These are phyloP conservation scores for Bellardia bayeri DNA, from an alignment of 2,888 invertebrate species.

Conservation along the genomic window DNA sequence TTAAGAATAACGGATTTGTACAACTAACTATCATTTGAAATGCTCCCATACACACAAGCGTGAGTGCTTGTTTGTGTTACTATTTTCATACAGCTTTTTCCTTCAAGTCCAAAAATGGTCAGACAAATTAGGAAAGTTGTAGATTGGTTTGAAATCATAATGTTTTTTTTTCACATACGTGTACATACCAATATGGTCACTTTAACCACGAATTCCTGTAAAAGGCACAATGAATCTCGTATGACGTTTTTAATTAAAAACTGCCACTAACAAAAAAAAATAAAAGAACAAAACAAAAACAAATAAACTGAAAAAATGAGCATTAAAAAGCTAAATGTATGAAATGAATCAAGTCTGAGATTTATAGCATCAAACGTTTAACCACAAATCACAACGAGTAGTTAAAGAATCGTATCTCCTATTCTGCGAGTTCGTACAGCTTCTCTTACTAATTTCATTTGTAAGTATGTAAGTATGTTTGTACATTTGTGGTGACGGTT, in stretches of 20 bases:
- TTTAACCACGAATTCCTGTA: slow-evolving; percentile 48
- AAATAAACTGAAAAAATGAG: slow-evolving; percentile 27
- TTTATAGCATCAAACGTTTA: slow-evolving; percentile 55
- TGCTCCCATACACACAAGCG: neutral
- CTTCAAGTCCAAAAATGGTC: slow-evolving; percentile 47
- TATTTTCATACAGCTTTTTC: slow-evolving; percentile 34
- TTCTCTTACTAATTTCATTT: slow-evolving; percentile 20
- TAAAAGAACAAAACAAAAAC: slow-evolving; percentile 14
- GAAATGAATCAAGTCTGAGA: slow-evolving; percentile 56
- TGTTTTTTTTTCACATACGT: slow-evolving; percentile 2
- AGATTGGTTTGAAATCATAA: slow-evolving; percentile 41
- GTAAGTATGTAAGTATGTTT: slow-evolving; percentile 2
- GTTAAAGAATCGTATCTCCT: slow-evolving; percentile 10
- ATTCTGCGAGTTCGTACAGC: slow-evolving; percentile 39
- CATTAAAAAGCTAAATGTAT: slow-evolving; percentile 23
- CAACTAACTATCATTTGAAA: slow-evolving; percentile 53
- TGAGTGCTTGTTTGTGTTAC: neutral
- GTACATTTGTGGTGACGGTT: slow-evolving; percentile 21
- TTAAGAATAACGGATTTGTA: slow-evolving; percentile 63
- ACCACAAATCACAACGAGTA: slow-evolving; percentile 63
- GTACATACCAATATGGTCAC: slow-evolving; percentile 60
- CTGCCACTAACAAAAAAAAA: slow-evolving; percentile 15
- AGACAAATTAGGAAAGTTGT: slow-evolving; percentile 70
- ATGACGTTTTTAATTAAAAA: slow-evolving; percentile 70
- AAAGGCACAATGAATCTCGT: slow-evolving; percentile 61